Base-by-base conservation (phyloP, 2,113 vertebrate genomes). In the Ellobius talpinus region DNA sequence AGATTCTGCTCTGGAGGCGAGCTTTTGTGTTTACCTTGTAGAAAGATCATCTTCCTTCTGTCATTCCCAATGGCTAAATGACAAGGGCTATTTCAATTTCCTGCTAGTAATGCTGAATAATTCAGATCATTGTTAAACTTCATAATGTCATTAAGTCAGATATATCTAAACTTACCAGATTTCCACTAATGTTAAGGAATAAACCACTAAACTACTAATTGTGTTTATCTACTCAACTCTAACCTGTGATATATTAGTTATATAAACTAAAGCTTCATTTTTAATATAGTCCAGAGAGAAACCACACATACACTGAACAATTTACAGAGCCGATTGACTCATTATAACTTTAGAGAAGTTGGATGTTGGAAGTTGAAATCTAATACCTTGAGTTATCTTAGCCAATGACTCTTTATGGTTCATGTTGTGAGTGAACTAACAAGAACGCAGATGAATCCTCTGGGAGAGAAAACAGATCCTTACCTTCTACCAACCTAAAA, bases 111-210 rank as follows among this genome's bases (percentile, higher is more conserved):
- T 87, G 17, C 14, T 96, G 23, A 95, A 86, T 92, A 92, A 94
- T 90, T 93, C 45, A 96, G 90, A 26, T 92, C 76, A 90, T 5
- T 86, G 36, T 58, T 87, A 78, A 93, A 97, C 29, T 94, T 96
- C 33, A 50, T 45, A 82, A 92, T 89, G 68, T 74, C 31, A 93
- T 90, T 93, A 63, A 93, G 33, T 42, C 42, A 91, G 93, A 89
- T 13, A 66, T 29, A 93, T 70, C 68, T 87, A 63, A 90, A 55
- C 94, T 82, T 29, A 93, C 45, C 29, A 88, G 61, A 96, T 70
- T 55, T 92, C 47, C 65, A 24, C 36, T 87, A 73, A 47, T 21
- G 87, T 55, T 87, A 88, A 93, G 77, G 12, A 21, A 42, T 92
- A 89, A 87, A 66, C 8, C 63, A 81, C 89, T 79, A 55, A 96